A percentile compares a stretch with the other conserved stretches of the same genome.
Conservation (phyloP, 2,113 vertebrate species). For the Hassar affinis region DNA sequence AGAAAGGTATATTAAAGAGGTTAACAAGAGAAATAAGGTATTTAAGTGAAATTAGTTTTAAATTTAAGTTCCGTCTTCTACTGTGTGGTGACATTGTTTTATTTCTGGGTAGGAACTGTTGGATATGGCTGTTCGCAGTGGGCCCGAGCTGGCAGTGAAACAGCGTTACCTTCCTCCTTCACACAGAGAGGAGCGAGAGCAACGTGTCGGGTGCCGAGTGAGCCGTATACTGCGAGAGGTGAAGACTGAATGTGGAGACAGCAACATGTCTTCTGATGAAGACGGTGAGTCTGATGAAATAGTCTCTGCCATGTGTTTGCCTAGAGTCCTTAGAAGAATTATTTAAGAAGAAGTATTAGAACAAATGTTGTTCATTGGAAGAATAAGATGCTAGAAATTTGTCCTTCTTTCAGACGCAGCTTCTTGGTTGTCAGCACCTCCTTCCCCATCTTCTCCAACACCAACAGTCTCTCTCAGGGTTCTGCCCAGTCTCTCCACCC, state of each 20-base stretch:
- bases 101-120: constrained; percentile 78
- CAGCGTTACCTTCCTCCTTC: constrained; percentile 68
- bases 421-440: constrained; percentile 80
- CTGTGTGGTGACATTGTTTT: background rate
- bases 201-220: constrained; percentile 80
- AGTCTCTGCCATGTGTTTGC: background rate
- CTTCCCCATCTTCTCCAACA: constrained; percentile 78
- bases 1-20: constrained; percentile 76
- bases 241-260: constrained; percentile 91
- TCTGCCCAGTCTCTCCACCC: constrained; percentile 87
- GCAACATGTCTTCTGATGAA: constrained; percentile 88
- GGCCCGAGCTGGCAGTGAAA: constrained; percentile 77
- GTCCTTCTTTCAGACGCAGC: constrained; percentile 74
- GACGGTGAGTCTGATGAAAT: constrained; percentile 76
- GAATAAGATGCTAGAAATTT: background rate
- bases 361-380: too few species aligned
- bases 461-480: constrained; percentile 84
- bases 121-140: constrained; percentile 84
- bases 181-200: constrained; percentile 81
- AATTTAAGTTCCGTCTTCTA: background rate
- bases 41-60: background rate
- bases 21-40: background rate
- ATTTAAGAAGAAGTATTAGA: too few species aligned
- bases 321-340: too few species aligned
- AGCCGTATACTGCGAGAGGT: constrained; percentile 88